Evolutionary conservation across 2,888 invertebrate genomes (phyloP).

Genomic region (Ormia ochracea): DNA sequence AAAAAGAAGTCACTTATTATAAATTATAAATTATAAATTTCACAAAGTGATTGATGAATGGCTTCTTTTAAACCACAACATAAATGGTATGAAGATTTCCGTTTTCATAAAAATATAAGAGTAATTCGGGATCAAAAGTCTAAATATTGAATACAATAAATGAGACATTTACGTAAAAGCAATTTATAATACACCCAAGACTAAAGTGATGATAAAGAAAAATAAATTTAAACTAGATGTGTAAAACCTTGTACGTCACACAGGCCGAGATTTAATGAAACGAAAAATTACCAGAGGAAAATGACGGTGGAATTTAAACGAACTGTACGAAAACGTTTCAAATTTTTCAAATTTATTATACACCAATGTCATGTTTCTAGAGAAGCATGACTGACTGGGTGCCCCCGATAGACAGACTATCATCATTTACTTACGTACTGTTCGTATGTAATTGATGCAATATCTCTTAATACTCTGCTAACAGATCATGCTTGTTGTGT

Average conservation of each 20-base stretch:
- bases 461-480: not conserved
- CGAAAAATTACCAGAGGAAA: constrained; percentile 19
- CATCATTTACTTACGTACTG: not conserved
- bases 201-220: constrained; percentile 30
- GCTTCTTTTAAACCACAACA: constrained; percentile 19
- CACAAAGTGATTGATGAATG: constrained; percentile 25
- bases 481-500: constrained; percentile 17
- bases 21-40: not conserved
- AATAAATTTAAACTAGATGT: constrained; percentile 11
- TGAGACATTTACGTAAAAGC: constrained; percentile 53
- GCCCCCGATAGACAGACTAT: not conserved
- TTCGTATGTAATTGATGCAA: constrained; percentile 25
- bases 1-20: not conserved
- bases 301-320: constrained; percentile 39
- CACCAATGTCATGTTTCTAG: constrained; percentile 13
- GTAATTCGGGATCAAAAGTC: constrained; percentile 47
- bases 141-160: constrained; percentile 37
- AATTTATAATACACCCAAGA: constrained; percentile 57
- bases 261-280: constrained; percentile 24
- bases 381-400: constrained; percentile 32
- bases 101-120: not conserved
- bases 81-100: not conserved
- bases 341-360: constrained; percentile 7
- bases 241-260: constrained; percentile 29
- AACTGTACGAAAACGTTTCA: constrained; percentile 36